These are phyloP conservation scores for Argyra leucocephala DNA, from an alignment of 2,888 invertebrate genomes.

Conservation along the genomic window DNA sequence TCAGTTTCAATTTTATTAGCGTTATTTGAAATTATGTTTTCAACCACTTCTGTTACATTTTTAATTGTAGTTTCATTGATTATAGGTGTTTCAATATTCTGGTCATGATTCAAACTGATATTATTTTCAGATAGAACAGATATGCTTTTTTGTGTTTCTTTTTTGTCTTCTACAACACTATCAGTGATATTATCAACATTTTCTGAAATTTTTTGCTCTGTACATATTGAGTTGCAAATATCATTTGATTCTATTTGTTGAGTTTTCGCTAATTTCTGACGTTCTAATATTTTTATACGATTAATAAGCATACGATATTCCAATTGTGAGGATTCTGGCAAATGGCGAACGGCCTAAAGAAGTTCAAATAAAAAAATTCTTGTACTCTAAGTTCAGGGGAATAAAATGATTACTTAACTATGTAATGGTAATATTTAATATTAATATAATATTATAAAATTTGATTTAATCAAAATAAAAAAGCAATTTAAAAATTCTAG, in stretches of 20 bases:
- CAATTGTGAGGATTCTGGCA: slow-evolving; percentile 39
- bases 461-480: no score
- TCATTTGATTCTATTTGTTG: slow-evolving; percentile 1
- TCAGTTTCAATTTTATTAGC: slow-evolving; percentile 15
- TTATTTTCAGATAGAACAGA: neutral
- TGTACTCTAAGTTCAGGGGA: no score
- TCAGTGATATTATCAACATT: neutral
- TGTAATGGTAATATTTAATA: no score
- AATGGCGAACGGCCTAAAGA: slow-evolving; percentile 39
- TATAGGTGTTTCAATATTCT: no score
- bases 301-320: slow-evolving; percentile 39
- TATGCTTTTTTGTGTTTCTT: neutral
- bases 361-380: neutral
- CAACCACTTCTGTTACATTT: neutral
- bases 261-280: slow-evolving; percentile 28
- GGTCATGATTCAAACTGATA: no score
- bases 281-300: slow-evolving; percentile 40
- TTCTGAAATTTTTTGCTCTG: neutral
- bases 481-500: no score
- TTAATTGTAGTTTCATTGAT: no score
- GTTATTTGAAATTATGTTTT: neutral
- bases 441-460: no score
- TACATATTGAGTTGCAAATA: slow-evolving; percentile 7
- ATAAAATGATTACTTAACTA: no score
- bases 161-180: neutral